These are phyloP conservation scores for Papilio elwesi DNA, from an alignment of 2,888 invertebrate species.

Conservation along the genomic window DNA sequence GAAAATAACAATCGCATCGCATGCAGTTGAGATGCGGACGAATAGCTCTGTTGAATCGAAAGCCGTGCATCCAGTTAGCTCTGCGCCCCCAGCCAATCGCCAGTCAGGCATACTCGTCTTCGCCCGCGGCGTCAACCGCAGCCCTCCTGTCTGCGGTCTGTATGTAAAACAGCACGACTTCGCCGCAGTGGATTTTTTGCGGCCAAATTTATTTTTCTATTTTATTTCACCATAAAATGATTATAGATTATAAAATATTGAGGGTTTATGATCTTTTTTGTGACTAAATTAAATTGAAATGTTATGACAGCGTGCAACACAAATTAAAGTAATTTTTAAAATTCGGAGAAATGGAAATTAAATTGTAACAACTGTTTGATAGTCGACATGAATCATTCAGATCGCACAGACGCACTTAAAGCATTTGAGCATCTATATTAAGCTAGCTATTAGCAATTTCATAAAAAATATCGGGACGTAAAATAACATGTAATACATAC, in stretches of 20 bases:
- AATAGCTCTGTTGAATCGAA: conserved; percentile 15
- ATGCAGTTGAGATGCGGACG: conserved; percentile 15
- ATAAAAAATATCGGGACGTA: too few species aligned
- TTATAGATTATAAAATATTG: too few species aligned
- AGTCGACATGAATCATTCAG: too few species aligned
- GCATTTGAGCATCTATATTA: too few species aligned
- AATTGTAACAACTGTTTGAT: too few species aligned
- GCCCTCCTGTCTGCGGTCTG: conserved; percentile 28
- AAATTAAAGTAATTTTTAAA: too few species aligned
- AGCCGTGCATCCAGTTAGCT: conserved; percentile 6
- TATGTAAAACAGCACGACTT: conserved; percentile 23
- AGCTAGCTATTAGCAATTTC: too few species aligned
- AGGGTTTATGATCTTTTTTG: neutral
- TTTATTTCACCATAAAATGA: neutral
- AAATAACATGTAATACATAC: too few species aligned
- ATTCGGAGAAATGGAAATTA: too few species aligned
- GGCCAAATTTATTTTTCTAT: neutral
- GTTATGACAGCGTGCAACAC: too few species aligned
- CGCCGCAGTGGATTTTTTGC: conserved; percentile 10
- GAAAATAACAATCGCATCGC: conserved; percentile 17
- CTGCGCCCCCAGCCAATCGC: conserved; percentile 28
- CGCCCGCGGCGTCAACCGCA: conserved; percentile 30
- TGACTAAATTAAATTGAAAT: neutral
- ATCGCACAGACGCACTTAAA: too few species aligned
- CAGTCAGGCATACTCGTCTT: conserved; percentile 17